Evolutionary conservation across 2,888 invertebrate species (phyloP).

Genomic region (Meliscaeva auricollis): DNA sequence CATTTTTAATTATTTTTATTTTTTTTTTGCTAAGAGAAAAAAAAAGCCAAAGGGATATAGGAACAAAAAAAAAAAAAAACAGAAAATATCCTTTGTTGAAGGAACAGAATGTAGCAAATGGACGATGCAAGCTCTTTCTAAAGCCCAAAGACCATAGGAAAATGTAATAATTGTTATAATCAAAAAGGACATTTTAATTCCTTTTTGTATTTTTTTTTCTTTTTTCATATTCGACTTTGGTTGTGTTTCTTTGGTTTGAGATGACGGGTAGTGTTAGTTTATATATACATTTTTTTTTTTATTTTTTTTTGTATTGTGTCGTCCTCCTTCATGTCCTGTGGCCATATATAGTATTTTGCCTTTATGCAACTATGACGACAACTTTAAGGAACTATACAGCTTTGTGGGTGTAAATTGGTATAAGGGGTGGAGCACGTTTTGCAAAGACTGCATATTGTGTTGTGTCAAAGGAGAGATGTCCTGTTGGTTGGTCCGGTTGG

Average conservation of each 20-base stretch:
- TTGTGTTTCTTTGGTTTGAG: background rate
- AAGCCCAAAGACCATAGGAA: slow-evolving; percentile 34
- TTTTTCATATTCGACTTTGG: slow-evolving; percentile 16
- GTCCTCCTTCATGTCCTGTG: slow-evolving; percentile 4
- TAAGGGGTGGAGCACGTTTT: slow-evolving; percentile 11
- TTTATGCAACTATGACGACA: slow-evolving; percentile 7
- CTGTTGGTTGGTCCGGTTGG: background rate
- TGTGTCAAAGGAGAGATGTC: slow-evolving; percentile 49
- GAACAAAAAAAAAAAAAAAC: slow-evolving; percentile 1
- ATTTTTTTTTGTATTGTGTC: background rate
- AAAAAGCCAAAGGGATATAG: slow-evolving; percentile 31
- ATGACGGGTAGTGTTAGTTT: too few relatives aligned
- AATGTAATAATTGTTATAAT: slow-evolving; percentile 70
- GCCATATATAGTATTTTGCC: slow-evolving; percentile 11
- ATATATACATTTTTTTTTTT: background rate
- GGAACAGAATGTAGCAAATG: background rate
- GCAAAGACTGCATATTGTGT: slow-evolving; percentile 12
- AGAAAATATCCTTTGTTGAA: background rate
- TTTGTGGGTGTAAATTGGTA: background rate
- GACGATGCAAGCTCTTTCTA: slow-evolving; percentile 10
- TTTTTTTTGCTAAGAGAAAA: slow-evolving; percentile 24
- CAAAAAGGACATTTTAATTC: slow-evolving; percentile 72
- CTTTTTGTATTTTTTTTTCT: slow-evolving; percentile 9
- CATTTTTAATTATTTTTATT: slow-evolving; percentile 39
- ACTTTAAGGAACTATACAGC: slow-evolving; percentile 17